phyloP scores from a whole-genome alignment of 2,888 invertebrate genomes.

The Diploptera punctata region DNA sequence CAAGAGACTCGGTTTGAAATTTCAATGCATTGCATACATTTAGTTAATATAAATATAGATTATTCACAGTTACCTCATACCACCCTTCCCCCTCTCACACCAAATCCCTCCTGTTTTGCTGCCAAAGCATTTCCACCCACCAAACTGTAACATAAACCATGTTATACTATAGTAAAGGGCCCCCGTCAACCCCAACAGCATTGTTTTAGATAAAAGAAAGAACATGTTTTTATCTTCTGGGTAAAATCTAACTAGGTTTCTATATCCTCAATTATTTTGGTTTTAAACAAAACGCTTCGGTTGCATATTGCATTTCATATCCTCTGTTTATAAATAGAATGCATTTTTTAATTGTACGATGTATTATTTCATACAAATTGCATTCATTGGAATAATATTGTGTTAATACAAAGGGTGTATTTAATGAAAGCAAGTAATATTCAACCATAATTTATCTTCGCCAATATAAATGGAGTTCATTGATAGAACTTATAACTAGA shows the following conservation, averaged over 20 bases:
- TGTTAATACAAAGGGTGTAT: no score
- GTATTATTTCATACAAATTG: no score
- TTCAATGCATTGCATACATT: constrained; percentile 36
- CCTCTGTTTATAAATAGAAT: background rate
- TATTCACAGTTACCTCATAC: background rate
- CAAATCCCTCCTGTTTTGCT: background rate
- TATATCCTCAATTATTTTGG: constrained; percentile 22
- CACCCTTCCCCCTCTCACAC: no score
- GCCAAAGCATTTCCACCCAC: background rate
- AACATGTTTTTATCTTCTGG: background rate
- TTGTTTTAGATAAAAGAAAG: constrained; percentile 15
- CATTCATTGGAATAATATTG: no score
- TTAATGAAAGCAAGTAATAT: no score
- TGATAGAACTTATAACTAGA: no score
- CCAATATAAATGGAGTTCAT: no score
- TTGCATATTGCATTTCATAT: constrained; percentile 19
- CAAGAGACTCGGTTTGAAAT: constrained; percentile 15
- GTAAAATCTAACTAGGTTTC: background rate
- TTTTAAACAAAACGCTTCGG: background rate
- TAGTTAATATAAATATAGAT: constrained; percentile 30
- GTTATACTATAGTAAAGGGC: background rate
- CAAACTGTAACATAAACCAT: background rate
- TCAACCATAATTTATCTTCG: no score
- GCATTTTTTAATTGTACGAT: no score
- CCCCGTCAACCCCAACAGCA: background rate